A percentile compares a stretch with the other conserved stretches of the same genome.
Evolutionary conservation across 2,797 vertebrate species (phyloP).

Genomic region (Selene dorsalis): DNA sequence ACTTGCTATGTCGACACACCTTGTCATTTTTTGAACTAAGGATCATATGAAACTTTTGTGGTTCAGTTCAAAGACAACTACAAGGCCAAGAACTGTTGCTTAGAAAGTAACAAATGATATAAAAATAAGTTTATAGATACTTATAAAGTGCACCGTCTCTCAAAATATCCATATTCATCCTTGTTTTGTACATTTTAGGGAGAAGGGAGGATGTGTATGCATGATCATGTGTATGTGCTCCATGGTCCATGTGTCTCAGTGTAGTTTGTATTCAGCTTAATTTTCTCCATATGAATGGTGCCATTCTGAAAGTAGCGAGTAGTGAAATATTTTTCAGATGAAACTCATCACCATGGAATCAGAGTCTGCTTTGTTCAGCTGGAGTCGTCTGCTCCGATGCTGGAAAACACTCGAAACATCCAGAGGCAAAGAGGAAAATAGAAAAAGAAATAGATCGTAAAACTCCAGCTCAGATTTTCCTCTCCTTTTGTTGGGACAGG

Average conservation of each 20-base stretch:
- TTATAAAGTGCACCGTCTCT: too few species aligned
- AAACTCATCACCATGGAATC: conserved; percentile 42
- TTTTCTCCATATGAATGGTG: conserved; percentile 51
- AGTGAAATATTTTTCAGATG: conserved; percentile 52
- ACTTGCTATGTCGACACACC: not conserved
- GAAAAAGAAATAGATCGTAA: not conserved
- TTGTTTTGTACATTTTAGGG: not conserved
- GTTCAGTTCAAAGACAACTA: not conserved
- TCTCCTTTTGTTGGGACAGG: not conserved
- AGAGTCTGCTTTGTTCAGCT: conserved; percentile 61
- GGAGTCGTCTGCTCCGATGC: not conserved
- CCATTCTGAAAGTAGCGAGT: conserved; percentile 38
- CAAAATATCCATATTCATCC: not conserved
- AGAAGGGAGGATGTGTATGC: not conserved
- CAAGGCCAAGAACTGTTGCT: not conserved
- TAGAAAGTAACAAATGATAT: not conserved
- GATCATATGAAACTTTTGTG: not conserved
- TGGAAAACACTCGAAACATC: conserved; percentile 12
- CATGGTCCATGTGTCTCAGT: not conserved
- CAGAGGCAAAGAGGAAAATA: not conserved
- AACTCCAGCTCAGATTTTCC: not conserved
- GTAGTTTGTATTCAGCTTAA: conserved; percentile 27
- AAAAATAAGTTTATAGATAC: too few species aligned
- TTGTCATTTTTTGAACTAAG: not conserved
- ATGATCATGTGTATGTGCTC: not conserved